These are phyloP conservation scores for Aethes cnicana DNA, from an alignment of 2,888 invertebrate genomes.

Conservation along the genomic window DNA sequence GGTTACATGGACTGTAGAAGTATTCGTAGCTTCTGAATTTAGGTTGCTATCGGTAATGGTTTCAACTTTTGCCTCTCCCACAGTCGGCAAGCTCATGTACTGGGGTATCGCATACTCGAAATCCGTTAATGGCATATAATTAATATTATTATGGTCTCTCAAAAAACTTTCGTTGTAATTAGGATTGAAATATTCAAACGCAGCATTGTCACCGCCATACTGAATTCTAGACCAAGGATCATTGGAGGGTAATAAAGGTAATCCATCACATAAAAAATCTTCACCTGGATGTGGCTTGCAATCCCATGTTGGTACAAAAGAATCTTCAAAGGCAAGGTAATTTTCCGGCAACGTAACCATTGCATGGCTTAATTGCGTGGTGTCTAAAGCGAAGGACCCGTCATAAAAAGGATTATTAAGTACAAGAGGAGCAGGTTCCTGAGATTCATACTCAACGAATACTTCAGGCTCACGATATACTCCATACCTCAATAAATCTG, in stretches of 20 bases:
- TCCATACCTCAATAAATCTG: conserved; percentile 72
- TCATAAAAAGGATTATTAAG: conserved; percentile 80
- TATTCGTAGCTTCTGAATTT: conserved; percentile 38
- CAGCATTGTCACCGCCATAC: conserved; percentile 60
- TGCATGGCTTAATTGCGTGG: conserved; percentile 56
- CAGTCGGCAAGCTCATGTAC: conserved; percentile 68
- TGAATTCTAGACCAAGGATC: conserved; percentile 68
- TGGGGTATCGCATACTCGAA: conserved; percentile 74
- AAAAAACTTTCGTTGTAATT: conserved; percentile 61
- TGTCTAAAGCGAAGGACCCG: conserved; percentile 64
- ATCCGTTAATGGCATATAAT: conserved; percentile 72
- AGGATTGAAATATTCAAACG: conserved; percentile 66
- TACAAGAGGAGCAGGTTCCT: conserved; percentile 65
- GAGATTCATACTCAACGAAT: conserved; percentile 57
- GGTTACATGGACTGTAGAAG: conserved; percentile 38
- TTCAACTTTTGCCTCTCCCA: conserved; percentile 56
- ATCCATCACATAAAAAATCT: conserved; percentile 64
- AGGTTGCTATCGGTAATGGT: conserved; percentile 42
- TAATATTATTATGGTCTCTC: conserved; percentile 55
- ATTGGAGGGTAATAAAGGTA: conserved; percentile 67
- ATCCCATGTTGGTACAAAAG: conserved; percentile 74
- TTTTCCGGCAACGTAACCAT: conserved; percentile 74
- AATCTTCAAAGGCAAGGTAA: conserved; percentile 79
- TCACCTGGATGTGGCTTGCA: conserved; percentile 66
- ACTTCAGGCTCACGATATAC: conserved; percentile 69